Evolutionary conservation across 2,113 vertebrate species (phyloP).

Genomic region (Corvus hawaiiensis): DNA sequence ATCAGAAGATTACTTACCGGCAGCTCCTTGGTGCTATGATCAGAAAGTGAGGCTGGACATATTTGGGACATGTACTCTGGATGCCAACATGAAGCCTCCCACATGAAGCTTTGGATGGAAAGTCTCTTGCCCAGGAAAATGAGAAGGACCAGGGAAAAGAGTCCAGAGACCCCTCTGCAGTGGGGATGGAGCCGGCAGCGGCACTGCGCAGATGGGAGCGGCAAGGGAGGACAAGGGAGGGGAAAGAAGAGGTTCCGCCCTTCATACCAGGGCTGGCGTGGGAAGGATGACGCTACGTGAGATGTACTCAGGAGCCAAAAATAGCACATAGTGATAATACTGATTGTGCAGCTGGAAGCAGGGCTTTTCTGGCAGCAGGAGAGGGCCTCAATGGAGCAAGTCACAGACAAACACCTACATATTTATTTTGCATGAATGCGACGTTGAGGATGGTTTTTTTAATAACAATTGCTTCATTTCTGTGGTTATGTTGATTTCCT

Average conservation of each 20-base stretch:
- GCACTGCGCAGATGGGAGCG: not conserved
- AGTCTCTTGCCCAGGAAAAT: not conserved
- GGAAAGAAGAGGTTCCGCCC: not conserved
- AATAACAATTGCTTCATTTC: not conserved
- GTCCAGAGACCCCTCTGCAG: not conserved
- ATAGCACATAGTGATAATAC: conserved; percentile 11
- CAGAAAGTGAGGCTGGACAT: conserved; percentile 31
- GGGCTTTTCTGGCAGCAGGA: not conserved
- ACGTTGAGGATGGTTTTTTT: not conserved
- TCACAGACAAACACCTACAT: not conserved
- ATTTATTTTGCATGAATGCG: accelerated
- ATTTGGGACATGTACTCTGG: conserved; percentile 50
- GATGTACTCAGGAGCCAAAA: conserved; percentile 24
- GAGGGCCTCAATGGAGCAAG: not conserved
- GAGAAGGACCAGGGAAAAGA: not conserved
- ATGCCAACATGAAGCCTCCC: conserved; percentile 19
- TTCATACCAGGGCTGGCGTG: not conserved
- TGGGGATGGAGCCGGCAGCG: not conserved
- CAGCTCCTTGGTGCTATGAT: not conserved
- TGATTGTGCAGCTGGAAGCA: conserved; percentile 14
- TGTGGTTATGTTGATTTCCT: not conserved
- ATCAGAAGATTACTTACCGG: not conserved
- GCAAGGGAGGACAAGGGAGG: not conserved
- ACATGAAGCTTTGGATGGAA: not conserved
- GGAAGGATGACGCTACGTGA: conserved; percentile 16